These are phyloP conservation scores for Erebia palarica DNA, from an alignment of 2,888 invertebrate species.

Conservation along the genomic window DNA sequence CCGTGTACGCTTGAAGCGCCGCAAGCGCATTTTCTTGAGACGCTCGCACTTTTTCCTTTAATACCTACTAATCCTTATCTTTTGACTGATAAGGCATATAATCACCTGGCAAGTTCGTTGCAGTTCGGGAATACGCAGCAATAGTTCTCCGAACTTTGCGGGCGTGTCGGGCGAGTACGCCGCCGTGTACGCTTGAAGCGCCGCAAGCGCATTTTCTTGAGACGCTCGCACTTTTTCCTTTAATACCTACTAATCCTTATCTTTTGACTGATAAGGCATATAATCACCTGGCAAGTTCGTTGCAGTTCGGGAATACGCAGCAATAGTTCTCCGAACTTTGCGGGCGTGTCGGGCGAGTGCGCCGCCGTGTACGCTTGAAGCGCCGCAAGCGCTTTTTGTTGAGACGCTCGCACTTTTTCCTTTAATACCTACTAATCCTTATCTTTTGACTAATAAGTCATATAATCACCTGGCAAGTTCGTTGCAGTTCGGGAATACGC, in stretches of 20 bases:
- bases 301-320: slow-evolving; percentile 97
- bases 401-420: slow-evolving; percentile 96
- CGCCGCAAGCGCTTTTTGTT: slow-evolving; percentile 88
- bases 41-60: no score
- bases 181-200: slow-evolving; percentile 77
- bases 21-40: no score
- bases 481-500: slow-evolving; percentile 96
- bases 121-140: slow-evolving; percentile 96
- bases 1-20: no score
- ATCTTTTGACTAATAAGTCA: background rate
- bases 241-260: background rate
- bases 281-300: slow-evolving; percentile 86
- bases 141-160: slow-evolving; percentile 96
- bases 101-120: slow-evolving; percentile 98
- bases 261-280: background rate
- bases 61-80: no score
- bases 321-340: slow-evolving; percentile 96
- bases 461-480: slow-evolving; percentile 86
- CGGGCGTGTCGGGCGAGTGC: slow-evolving; percentile 95
- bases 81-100: no score
- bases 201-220: slow-evolving; percentile 90
- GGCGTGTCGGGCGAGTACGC: slow-evolving; percentile 96
- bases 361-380: slow-evolving; percentile 82
- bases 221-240: slow-evolving; percentile 94
- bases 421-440: background rate